A percentile compares a stretch with the other conserved stretches of the same genome.
Conservation (phyloP, 1,140 invertebrate species). For the Phymorhynchus buccinoides region DNA sequence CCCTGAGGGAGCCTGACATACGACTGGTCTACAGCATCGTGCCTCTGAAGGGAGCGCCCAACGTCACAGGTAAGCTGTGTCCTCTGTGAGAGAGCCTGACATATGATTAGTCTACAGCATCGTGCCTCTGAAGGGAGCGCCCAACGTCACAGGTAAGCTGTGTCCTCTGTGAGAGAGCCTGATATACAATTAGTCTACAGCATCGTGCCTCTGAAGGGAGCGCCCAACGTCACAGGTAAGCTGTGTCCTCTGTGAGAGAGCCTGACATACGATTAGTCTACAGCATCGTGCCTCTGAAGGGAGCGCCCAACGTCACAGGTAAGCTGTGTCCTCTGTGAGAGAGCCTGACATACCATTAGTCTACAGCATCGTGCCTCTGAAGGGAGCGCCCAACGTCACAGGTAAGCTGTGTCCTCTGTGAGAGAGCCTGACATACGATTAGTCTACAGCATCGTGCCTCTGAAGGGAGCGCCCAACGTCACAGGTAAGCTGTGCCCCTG, state of each 20-base stretch:
- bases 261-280: too few species aligned
- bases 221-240: conserved; percentile 54
- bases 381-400: too few species aligned
- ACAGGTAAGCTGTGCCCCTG: conserved; percentile 88
- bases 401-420: too few species aligned
- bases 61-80: conserved; percentile 50
- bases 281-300: too few species aligned
- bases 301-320: too few species aligned
- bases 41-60: conserved; percentile 81
- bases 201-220: conserved; percentile 85
- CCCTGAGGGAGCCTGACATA: conserved; percentile 89
- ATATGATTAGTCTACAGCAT: conserved; percentile 87
- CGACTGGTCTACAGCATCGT: conserved; percentile 86
- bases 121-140: conserved; percentile 84
- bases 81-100: conserved; percentile 82
- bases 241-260: not conserved
- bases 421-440: too few species aligned
- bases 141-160: conserved; percentile 52
- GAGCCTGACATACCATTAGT: too few species aligned
- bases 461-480: too few species aligned
- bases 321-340: too few species aligned
- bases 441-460: too few species aligned
- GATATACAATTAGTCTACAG: conserved; percentile 86
- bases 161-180: conserved; percentile 83
- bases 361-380: too few species aligned